Conservation (phyloP, 2,888 invertebrate species). For the Dusona sp. region DNA sequence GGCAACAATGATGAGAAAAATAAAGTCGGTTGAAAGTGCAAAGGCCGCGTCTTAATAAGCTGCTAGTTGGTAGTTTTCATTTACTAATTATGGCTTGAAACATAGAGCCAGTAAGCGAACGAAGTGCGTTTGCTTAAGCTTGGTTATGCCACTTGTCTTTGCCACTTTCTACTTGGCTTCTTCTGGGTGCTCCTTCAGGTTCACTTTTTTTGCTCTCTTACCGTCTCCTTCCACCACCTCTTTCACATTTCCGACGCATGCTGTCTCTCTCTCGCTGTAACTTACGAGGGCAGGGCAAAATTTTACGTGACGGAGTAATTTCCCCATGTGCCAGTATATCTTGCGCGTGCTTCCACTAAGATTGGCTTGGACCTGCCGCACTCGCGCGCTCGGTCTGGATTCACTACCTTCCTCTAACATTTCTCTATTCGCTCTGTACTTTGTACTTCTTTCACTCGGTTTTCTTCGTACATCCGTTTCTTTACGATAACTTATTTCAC, state of each 20-base stretch:
- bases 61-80: constrained; percentile 74
- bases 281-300: constrained; percentile 74
- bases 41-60: constrained; percentile 63
- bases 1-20: constrained; percentile 50
- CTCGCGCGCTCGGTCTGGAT: constrained; percentile 54
- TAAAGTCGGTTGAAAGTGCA: constrained; percentile 43
- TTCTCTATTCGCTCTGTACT: constrained; percentile 27
- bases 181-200: constrained; percentile 40
- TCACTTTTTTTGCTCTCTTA: constrained; percentile 46
- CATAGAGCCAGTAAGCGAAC: constrained; percentile 71
- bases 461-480: constrained; percentile 55
- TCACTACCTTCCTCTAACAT: constrained; percentile 45
- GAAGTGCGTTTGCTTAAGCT: constrained; percentile 56
- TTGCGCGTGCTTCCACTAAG: constrained; percentile 81
- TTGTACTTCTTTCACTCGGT: constrained; percentile 56
- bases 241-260: background rate
- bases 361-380: constrained; percentile 76
- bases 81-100: constrained; percentile 79
- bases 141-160: constrained; percentile 56
- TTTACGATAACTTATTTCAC: constrained; percentile 53
- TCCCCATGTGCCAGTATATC: constrained; percentile 82
- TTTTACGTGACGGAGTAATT: constrained; percentile 82
- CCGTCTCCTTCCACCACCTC: constrained; percentile 6
- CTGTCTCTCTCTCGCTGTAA: constrained; percentile 63
- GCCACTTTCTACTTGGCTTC: constrained; percentile 35